Base-by-base conservation (phyloP, 2,797 vertebrate species). In the Myotis pilosus region DNA sequence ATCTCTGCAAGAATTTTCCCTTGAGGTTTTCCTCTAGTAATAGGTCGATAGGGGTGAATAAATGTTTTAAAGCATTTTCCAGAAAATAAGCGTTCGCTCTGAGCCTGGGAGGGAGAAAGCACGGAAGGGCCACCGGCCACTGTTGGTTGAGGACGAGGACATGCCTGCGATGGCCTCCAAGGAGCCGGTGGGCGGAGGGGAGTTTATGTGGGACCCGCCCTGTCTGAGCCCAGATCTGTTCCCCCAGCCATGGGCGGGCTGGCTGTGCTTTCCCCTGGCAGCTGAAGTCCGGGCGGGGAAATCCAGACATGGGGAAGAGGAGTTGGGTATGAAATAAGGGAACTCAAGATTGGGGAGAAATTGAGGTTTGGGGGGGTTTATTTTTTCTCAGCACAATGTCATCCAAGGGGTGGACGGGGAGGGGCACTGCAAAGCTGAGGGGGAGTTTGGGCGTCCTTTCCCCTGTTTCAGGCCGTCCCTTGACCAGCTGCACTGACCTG, bases 81-180 rank as follows among this genome's bases (percentile, higher is more conserved):
- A 12, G 30, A 69, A 2, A 28, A 57, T 41, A 51, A 44, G 25
- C 49, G 22, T 49, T 49, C 33, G 49, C 47, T 60, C 53, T n/a
- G 84, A 87, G 44, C 23, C 71, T 38, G 78, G 53, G 36, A 83
- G 8, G 17, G 36, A 36, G 62, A n/a, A 57, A 11, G 33, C 28
- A 1, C 6, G 2, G 1, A 2, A 28, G n/a, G 20, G 3, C 7
- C 17, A 0, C 25, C 23, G 23, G 30, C n/a, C 10, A 0, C 15
- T 1, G 8, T 3, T 47, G 28, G 17, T 51, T 5, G 44, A 22
- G 30, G 28, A 23, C 16, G 25, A 82, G 79, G 51, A 47, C 38
- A 23, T 36, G 75, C 12, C 33, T 71, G 38, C 13, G 23, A 10
- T 7, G 68, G 36, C 69, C 51, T 41, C 25, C 19, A 20, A 16